A percentile compares a stretch with the other conserved stretches of the same genome.
phyloP scores from a whole-genome alignment of 2,113 vertebrate genomes.

The Esox niger region DNA sequence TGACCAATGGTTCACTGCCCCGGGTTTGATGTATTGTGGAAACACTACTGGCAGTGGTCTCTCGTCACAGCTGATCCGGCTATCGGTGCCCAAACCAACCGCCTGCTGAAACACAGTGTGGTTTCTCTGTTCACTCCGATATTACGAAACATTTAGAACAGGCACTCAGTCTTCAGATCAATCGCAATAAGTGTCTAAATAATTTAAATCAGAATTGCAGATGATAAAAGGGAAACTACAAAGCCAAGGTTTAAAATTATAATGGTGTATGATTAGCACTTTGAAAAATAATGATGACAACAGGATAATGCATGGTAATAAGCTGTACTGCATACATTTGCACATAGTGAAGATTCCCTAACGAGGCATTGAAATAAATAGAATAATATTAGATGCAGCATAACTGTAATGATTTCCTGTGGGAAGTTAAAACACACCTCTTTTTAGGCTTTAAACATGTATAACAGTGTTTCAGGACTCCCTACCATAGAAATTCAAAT shows the following conservation, averaged over 20 bases:
- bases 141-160: slow-evolving; percentile 21
- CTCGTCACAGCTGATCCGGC: no score
- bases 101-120: no score
- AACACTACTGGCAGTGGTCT: no score
- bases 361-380: neutral
- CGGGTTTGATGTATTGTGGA: no score
- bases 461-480: no score
- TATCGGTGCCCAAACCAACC: no score
- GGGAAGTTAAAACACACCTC: neutral
- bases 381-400: neutral
- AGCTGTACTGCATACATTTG: slow-evolving; percentile 45
- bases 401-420: neutral
- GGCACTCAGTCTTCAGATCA: slow-evolving; percentile 34
- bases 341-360: slow-evolving; percentile 21
- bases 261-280: slow-evolving; percentile 43
- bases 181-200: slow-evolving; percentile 53
- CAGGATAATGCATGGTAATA: slow-evolving; percentile 48
- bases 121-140: no score
- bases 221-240: slow-evolving; percentile 56
- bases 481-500: no score
- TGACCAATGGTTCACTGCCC: no score
- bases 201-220: slow-evolving; percentile 46
- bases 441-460: no score
- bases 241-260: slow-evolving; percentile 56
- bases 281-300: slow-evolving; percentile 24